phyloP scores from a whole-genome alignment of 2,888 invertebrate species.

The Tuta absoluta region DNA sequence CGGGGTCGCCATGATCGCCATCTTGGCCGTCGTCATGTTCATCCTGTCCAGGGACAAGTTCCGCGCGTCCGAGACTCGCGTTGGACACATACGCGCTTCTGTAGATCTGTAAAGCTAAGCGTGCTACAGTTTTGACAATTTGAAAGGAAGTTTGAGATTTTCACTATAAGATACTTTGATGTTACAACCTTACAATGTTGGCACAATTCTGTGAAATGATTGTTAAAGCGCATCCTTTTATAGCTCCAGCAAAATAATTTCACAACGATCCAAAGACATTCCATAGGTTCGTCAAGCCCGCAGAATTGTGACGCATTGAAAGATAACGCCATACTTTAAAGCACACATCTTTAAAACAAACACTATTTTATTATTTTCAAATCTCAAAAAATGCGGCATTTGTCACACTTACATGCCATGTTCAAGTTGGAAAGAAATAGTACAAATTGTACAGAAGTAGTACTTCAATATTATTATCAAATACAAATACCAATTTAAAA shows the following conservation, averaged over 20 bases:
- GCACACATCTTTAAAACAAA: no score
- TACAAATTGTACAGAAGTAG: background rate
- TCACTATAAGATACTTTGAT: no score
- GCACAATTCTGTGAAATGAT: no score
- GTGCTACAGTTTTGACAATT: constrained; percentile 3
- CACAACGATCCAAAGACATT: no score
- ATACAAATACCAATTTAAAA: background rate
- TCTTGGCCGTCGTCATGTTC: constrained; percentile 84
- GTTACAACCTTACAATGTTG: no score
- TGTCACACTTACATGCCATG: background rate
- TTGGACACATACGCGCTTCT: constrained; percentile 77
- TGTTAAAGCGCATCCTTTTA: no score
- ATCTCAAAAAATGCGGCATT: constrained; percentile 15
- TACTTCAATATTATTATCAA: background rate
- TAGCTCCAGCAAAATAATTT: no score
- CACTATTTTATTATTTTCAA: background rate
- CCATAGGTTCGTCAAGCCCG: no score
- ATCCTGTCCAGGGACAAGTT: constrained; percentile 83
- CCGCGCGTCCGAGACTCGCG: constrained; percentile 66
- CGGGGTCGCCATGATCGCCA: constrained; percentile 83
- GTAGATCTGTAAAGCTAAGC: constrained; percentile 76
- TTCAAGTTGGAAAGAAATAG: background rate
- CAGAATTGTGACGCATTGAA: no score
- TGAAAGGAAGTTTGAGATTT: background rate
- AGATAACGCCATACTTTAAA: no score